Conservation (phyloP, 1,140 invertebrate genomes). For the Ceratosolen solmsi region DNA sequence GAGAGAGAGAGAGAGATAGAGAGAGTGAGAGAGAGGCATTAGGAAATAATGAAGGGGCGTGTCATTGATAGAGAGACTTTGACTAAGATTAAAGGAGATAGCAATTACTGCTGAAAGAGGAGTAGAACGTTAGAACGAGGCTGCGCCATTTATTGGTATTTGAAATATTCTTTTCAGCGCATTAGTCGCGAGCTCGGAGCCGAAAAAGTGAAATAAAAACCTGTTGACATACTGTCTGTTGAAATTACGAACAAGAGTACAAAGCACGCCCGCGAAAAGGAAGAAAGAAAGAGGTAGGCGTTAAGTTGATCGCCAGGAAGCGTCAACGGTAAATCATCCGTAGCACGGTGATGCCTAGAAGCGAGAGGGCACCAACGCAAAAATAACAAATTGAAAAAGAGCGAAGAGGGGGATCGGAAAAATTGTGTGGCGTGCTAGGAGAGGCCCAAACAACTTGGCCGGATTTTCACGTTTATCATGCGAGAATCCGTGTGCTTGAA, state of each 20-base stretch:
- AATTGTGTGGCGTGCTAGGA: constrained; percentile 3
- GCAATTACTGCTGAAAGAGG: no score
- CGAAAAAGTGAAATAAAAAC: constrained; percentile 32
- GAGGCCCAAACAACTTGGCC: constrained; percentile 9
- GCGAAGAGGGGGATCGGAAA: not conserved
- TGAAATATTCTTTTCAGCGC: constrained; percentile 8
- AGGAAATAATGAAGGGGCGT: no score
- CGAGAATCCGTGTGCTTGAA: not conserved
- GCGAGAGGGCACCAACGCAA: not conserved
- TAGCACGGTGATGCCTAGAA: constrained; percentile 54
- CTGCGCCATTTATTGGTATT: not conserved
- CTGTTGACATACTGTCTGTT: constrained; percentile 26
- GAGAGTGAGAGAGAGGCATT: no score
- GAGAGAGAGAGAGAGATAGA: no score
- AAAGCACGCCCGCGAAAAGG: constrained; percentile 34
- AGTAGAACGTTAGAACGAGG: not conserved
- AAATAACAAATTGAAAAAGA: not conserved
- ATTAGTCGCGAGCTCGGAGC: constrained; percentile 19
- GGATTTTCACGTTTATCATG: constrained; percentile 2
- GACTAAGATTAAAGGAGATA: no score
- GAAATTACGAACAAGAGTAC: constrained; percentile 23
- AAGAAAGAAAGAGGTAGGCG: constrained; percentile 50
- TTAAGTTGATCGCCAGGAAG: constrained; percentile 69
- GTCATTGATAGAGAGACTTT: no score
- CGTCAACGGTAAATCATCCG: constrained; percentile 64